Base-by-base conservation (phyloP, 2,888 invertebrate genomes). In the Latrodectus hesperus region DNA sequence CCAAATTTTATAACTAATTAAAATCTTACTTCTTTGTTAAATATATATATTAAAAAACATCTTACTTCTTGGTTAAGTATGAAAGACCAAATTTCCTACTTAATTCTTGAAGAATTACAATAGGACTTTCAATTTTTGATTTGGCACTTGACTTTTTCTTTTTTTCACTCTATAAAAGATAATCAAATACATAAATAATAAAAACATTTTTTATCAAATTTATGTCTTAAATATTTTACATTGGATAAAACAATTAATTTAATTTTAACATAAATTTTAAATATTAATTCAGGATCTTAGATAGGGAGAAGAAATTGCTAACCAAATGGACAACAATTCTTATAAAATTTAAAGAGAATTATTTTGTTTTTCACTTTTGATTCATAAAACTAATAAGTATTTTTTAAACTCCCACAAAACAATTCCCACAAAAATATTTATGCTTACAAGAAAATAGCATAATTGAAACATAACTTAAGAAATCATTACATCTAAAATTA, bases 1-100 rank as follows among this genome's bases (percentile, higher is more conserved):
- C 22, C 38, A 38, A 38, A 38, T 38, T 6, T 38, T 38, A 38
- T 38, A 38, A 5, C 38, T 38, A 38, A 38, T 60, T 12, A 22
- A 22, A 0, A 55, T 55, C 16, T 55, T 3, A 55, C 16, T 55
- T 55, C 12, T 14, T 5, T 6, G 16, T 55, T 55, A 55, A 14
- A 55, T 14, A 1, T 14, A 55, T 55, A 55, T 14, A 55, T 60
- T 12, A 67, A 10, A 67, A 1, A 11, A 17, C n/a, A n/a, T 52
- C 88, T 26, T 85, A 90, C 91, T 88, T 90, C 86, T 91, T 90
- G 12, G 85, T 74, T 71, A 92, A 84, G 77, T 26, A 90, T 76
- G 91, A 91, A 26, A 92, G 90, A 38, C 92, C 92, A 89, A 91
- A 91, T 82, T 90, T 91, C 87, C 90, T 91, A 0, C 91, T 91